Base-by-base conservation (phyloP, 1,140 invertebrate genomes). In the Meloidogyne floridensis region DNA sequence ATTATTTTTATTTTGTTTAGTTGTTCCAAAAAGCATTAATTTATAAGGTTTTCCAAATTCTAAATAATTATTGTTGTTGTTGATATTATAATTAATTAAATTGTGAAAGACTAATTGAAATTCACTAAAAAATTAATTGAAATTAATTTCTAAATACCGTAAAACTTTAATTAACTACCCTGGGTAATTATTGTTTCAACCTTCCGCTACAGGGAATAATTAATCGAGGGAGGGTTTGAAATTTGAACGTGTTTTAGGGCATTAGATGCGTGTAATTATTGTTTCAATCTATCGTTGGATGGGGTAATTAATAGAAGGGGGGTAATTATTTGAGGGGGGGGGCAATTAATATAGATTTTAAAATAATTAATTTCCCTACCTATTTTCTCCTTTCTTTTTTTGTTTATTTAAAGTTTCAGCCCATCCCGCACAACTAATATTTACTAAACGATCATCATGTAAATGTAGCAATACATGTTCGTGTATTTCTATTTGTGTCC, bases 391-490 rank as follows among this genome's bases (percentile, higher is more conserved):
- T 53, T 56, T 65, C 11, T 8, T 56, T 15, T 42, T 15, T 56
- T 42, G 56, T 56, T 54, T 69, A n/a, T 18, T 77, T 77, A 42
- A n/a, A 43, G n/a, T 43, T 20, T 77, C 56, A 47, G 75, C 6
- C 75, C 75, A 77, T 11, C 51, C 75, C 2, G 75, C 69, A 43
- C 75, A 77, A 15, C 43, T 65, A 18, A 77, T 77, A 69, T 77
- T 77, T 42, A 77, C 75, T 7, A 43, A n/a, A 15, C 75, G 13
- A 69, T 77, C 75, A 32, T 77, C 56, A 18, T 54, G 42, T 42
- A 77, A 69, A 56, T 65, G 47, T 43, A 77, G 32, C 5, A 77
- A 69, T 8, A 69, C 6, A 20, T 77, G 75, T 18, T 77, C 75
- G n/a, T 56, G 47, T 8, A 77, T 69, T 77, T 77, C 75, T 32